Conservation (phyloP, 1,140 invertebrate genomes). For the Hycleus phaleratus region DNA sequence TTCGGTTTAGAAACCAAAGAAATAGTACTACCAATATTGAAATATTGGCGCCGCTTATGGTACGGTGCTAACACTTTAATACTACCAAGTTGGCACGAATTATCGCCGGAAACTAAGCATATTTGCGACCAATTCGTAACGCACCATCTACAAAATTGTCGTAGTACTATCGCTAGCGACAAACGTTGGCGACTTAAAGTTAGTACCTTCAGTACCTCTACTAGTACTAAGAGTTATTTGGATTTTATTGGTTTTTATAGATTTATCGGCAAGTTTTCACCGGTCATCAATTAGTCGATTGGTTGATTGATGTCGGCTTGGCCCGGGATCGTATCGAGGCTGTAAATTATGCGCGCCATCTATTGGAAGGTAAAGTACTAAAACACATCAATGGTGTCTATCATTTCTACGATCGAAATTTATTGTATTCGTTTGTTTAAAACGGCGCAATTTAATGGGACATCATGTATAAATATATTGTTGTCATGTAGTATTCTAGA, state of each 20-base stretch:
- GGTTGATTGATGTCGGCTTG: constrained; percentile 73
- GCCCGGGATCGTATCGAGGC: constrained; percentile 68
- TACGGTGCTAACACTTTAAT: constrained; percentile 62
- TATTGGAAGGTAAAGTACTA: constrained; percentile 76
- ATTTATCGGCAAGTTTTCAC: constrained; percentile 73
- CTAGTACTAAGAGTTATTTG: constrained; percentile 1
- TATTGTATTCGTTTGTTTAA: constrained; percentile 58
- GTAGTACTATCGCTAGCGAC: constrained; percentile 68
- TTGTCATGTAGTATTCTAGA: too few species aligned
- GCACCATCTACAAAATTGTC: constrained; percentile 77
- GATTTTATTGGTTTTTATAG: constrained; percentile 60
- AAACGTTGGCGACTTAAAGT: constrained; percentile 44
- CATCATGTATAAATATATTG: too few species aligned
- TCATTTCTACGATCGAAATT: constrained; percentile 68
- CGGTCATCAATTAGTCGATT: constrained; percentile 76
- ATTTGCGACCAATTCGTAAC: constrained; percentile 83
- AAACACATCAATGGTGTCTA: constrained; percentile 73
- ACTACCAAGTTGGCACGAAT: constrained; percentile 63
- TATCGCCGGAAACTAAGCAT: constrained; percentile 68
- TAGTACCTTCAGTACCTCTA: not conserved
- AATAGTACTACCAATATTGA: constrained; percentile 58
- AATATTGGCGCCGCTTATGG: constrained; percentile 53
- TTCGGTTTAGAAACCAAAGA: constrained; percentile 77
- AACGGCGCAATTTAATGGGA: not conserved
- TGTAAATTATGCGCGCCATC: constrained; percentile 69